phyloP scores from a whole-genome alignment of 2,113 vertebrate species.

The Rhynchomys soricoides region DNA sequence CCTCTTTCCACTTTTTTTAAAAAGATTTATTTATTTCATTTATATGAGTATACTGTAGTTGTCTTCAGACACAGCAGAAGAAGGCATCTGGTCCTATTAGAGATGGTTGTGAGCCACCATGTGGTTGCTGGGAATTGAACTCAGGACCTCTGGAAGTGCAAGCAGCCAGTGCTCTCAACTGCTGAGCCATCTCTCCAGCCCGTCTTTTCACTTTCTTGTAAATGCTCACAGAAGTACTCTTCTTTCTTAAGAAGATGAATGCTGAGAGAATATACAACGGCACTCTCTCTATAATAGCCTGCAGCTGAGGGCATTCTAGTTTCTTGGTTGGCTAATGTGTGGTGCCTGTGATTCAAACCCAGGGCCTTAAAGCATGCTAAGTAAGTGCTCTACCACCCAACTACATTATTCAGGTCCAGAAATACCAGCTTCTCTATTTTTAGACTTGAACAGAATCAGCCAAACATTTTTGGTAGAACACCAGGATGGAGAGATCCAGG shows the following conservation, averaged over 20 bases:
- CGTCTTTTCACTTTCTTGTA: background rate
- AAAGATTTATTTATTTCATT: too few species aligned
- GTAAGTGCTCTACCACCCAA: background rate
- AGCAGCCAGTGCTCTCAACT: too few species aligned
- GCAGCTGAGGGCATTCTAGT: background rate
- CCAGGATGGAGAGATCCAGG: background rate
- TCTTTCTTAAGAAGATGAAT: background rate
- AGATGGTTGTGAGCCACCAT: too few species aligned
- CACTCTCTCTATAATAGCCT: background rate
- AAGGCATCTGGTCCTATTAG: too few species aligned
- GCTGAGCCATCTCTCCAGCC: too few species aligned
- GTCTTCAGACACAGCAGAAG: too few species aligned
- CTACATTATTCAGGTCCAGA: background rate
- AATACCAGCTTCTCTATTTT: conserved; percentile 11
- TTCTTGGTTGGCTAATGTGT: background rate
- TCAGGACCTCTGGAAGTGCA: too few species aligned
- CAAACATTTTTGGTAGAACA: background rate
- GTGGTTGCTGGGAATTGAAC: too few species aligned
- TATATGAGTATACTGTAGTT: too few species aligned
- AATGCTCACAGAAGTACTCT: background rate
- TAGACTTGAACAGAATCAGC: background rate
- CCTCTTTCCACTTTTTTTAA: background rate
- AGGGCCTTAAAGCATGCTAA: background rate
- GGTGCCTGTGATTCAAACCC: background rate
- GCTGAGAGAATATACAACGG: background rate